Conservation (phyloP, 2,113 vertebrate genomes). For the Dicaeum eximium region DNA sequence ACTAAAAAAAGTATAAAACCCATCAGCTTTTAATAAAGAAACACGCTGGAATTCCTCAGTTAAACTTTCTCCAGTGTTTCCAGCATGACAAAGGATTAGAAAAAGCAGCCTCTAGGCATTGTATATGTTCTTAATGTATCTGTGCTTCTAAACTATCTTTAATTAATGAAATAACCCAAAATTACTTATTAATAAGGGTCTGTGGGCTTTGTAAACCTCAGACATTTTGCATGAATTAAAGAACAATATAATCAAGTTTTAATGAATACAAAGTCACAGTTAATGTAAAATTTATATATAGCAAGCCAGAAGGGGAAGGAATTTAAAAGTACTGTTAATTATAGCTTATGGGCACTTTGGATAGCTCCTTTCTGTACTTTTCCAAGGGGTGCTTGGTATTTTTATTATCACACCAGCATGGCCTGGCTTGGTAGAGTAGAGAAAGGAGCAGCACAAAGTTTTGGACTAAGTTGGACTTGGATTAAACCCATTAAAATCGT, state of each 20-base stretch:
- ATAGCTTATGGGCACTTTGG: constrained; percentile 23
- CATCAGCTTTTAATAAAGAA: neutral
- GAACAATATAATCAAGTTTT: constrained; percentile 48
- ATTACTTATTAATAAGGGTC: constrained; percentile 57
- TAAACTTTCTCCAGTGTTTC: neutral
- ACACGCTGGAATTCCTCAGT: neutral
- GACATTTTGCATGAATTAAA: constrained; percentile 54
- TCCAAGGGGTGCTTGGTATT: neutral
- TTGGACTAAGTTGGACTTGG: neutral
- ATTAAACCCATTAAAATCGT: neutral
- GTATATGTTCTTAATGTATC: neutral
- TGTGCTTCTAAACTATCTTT: constrained; percentile 45
- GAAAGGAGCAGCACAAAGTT: neutral
- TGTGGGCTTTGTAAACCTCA: constrained; percentile 45
- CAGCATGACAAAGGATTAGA: neutral
- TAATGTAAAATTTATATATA: constrained; percentile 42
- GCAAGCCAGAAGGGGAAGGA: neutral
- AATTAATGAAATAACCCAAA: constrained; percentile 53
- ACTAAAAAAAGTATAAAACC: constrained; percentile 47
- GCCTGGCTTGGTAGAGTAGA: neutral
- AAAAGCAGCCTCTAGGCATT: neutral
- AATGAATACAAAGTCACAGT: constrained; percentile 24
- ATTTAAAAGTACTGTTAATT: constrained; percentile 6
- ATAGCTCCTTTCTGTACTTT: neutral
- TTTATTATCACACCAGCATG: neutral